These are phyloP conservation scores for Pipistrellus pipistrellus DNA, from an alignment of 2,797 vertebrate genomes.

Conservation along the genomic window DNA sequence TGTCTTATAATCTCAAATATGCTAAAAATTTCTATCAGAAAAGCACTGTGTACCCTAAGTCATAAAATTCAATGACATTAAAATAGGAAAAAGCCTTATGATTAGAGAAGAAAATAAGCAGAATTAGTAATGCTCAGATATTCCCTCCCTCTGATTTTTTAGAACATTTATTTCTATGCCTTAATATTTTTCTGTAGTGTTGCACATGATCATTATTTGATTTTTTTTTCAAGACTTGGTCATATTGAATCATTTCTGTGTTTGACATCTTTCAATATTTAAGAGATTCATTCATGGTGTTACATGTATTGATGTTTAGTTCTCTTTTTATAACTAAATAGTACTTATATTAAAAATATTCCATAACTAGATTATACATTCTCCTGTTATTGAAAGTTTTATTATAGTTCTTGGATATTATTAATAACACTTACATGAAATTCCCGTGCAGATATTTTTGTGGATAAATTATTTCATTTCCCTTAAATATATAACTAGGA, in stretches of 20 bases:
- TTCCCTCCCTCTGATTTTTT: background rate
- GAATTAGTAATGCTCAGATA: background rate
- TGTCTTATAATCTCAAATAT: conserved; percentile 36
- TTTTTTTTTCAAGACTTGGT: background rate
- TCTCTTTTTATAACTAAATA: background rate
- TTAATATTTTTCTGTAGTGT: background rate
- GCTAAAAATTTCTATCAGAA: conserved; percentile 52
- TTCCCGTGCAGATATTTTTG: background rate
- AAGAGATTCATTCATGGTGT: background rate
- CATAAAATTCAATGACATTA: conserved; percentile 41
- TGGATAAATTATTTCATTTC: background rate
- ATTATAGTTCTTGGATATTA: background rate
- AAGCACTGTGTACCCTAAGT: background rate
- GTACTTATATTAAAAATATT: background rate
- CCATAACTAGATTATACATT: background rate
- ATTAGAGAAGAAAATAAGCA: background rate
- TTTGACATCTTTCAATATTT: background rate
- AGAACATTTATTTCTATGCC: background rate
- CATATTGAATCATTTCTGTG: background rate
- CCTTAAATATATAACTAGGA: background rate
- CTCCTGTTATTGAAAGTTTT: background rate
- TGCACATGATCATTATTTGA: background rate
- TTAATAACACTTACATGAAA: background rate
- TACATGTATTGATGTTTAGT: background rate
- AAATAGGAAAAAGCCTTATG: background rate